phyloP scores from a whole-genome alignment of 2,888 invertebrate genomes.

The Rhingia campestris region DNA sequence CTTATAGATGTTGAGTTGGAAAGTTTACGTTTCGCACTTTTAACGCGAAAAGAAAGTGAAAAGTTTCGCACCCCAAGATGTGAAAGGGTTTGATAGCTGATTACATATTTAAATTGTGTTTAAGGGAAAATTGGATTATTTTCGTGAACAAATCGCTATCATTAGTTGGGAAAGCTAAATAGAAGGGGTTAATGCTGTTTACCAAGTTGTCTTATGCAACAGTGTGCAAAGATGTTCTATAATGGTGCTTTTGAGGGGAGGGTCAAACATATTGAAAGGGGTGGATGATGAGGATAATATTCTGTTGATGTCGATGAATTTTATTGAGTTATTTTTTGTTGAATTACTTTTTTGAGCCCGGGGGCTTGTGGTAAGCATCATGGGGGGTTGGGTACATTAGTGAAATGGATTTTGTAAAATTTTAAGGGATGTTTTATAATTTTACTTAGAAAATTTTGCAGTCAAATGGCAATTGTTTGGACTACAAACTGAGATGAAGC shows the following conservation, averaged over 20 bases:
- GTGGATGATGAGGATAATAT: slow-evolving; percentile 5
- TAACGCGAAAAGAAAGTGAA: slow-evolving; percentile 19
- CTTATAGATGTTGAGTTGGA: slow-evolving; percentile 51
- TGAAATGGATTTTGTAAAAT: no score
- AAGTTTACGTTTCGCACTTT: slow-evolving; percentile 30
- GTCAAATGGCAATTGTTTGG: no score
- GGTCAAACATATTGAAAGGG: slow-evolving; percentile 41
- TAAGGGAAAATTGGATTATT: slow-evolving; percentile 67
- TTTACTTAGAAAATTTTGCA: no score
- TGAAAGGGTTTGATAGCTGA: slow-evolving; percentile 60
- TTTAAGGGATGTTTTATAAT: no score
- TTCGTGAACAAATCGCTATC: slow-evolving; percentile 65
- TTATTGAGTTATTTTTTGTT: slow-evolving; percentile 28
- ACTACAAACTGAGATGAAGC: no score
- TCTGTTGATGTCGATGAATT: slow-evolving; percentile 13
- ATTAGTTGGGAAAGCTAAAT: slow-evolving; percentile 31
- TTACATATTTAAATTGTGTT: slow-evolving; percentile 72
- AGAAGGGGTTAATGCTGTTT: slow-evolving; percentile 32
- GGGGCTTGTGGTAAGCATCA: no score
- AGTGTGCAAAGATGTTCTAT: slow-evolving; percentile 1
- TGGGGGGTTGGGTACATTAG: no score
- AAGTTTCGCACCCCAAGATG: slow-evolving; percentile 34
- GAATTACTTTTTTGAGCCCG: no score
- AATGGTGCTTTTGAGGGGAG: slow-evolving; percentile 35
- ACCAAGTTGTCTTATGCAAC: slow-evolving; percentile 19